Evolutionary conservation across 2,888 invertebrate species (phyloP).

Genomic region (Drosophila kambysellisi): DNA sequence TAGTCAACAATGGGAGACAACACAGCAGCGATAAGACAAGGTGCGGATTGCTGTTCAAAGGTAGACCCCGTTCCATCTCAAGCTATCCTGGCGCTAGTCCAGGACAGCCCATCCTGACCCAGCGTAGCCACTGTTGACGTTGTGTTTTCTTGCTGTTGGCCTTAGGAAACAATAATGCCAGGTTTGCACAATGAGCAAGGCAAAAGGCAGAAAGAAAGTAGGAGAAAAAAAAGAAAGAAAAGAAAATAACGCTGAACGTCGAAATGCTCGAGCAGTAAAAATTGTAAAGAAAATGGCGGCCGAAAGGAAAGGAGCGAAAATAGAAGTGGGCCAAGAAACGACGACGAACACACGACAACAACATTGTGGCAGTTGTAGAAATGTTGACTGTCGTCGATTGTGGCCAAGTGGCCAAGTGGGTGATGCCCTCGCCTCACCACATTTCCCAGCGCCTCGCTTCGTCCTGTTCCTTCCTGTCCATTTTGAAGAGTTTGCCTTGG

Average conservation of each 20-base stretch:
- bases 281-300: conserved; percentile 69
- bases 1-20: conserved; percentile 70
- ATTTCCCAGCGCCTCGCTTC: conserved; percentile 16
- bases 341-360: conserved; percentile 52
- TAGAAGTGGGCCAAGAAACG: conserved; percentile 56
- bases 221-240: conserved; percentile 22
- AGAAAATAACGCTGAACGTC: conserved; percentile 36
- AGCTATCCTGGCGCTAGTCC: not conserved
- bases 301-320: conserved; percentile 46
- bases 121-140: conserved; percentile 65
- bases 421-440: conserved; percentile 28
- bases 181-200: conserved; percentile 79
- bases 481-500: conserved; percentile 59
- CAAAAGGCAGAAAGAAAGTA: conserved; percentile 35
- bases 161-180: conserved; percentile 82
- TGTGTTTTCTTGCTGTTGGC: conserved; percentile 74
- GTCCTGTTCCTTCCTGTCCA: conserved; percentile 39
- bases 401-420: conserved; percentile 55
- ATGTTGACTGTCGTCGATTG: conserved; percentile 74
- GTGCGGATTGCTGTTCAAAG: conserved; percentile 43
- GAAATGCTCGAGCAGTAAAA: conserved; percentile 73
- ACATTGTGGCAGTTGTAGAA: conserved; percentile 81
- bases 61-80: conserved; percentile 10
- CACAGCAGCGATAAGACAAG: conserved; percentile 59
- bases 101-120: conserved; percentile 31